These are phyloP conservation scores for Megamerina dolium DNA, from an alignment of 2,888 invertebrate genomes.

Conservation along the genomic window DNA sequence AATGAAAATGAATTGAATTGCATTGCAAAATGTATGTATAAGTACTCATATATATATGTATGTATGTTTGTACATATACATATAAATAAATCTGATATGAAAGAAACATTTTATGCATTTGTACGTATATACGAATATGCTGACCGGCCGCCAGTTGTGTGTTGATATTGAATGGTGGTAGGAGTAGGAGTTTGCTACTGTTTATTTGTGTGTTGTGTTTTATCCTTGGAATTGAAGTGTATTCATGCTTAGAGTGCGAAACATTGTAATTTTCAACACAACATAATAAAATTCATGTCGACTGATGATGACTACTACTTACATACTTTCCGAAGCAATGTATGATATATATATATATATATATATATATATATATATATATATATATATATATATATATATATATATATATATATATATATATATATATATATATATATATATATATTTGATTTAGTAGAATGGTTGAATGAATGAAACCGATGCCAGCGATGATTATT, in stretches of 20 bases:
- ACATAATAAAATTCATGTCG: slow-evolving; percentile 16
- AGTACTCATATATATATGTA: too few relatives aligned
- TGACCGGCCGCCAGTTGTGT: not conserved
- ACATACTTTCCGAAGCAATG: slow-evolving; percentile 1
- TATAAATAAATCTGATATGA: slow-evolving; percentile 17
- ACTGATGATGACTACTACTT: slow-evolving; percentile 4
- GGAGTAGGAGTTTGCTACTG: not conserved
- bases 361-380: not conserved
- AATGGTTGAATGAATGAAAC: too few relatives aligned
- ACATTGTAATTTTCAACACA: slow-evolving; percentile 21
- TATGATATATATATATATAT: slow-evolving; percentile 2
- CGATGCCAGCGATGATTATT: too few relatives aligned
- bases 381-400: too few relatives aligned
- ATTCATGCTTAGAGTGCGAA: slow-evolving; percentile 21
- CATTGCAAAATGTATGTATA: slow-evolving; percentile 13
- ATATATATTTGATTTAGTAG: not conserved
- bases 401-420: too few relatives aligned
- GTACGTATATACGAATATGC: not conserved
- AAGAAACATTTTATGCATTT: slow-evolving; percentile 7
- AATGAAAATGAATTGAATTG: slow-evolving; percentile 17
- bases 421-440: not conserved
- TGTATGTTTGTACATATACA: too few relatives aligned
- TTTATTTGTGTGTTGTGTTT: not conserved
- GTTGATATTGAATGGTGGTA: slow-evolving; percentile 5
- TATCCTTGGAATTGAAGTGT: slow-evolving; percentile 10